Base-by-base conservation (phyloP, 2,113 vertebrate species). In the Xenus cinereus region DNA sequence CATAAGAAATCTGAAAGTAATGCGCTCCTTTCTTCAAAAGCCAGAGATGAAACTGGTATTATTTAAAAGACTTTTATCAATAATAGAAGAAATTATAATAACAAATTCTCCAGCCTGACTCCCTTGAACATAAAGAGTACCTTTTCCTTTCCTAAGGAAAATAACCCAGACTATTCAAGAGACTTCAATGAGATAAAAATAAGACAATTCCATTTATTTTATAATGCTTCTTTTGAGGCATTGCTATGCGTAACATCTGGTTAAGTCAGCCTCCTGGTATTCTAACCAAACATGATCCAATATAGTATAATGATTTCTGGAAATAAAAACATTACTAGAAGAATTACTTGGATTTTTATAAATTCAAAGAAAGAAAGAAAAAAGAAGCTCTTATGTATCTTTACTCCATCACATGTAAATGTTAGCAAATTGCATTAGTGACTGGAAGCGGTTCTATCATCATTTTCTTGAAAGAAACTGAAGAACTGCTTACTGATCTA, bases 241-340 rank as follows among this genome's bases (percentile, higher is more conserved):
- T 84, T 73, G 69, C 66, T 84, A n/a, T 85, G 14, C 7, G 6
- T 21, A 84, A 62, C 26, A 66, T 57, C 43, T 83, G 30, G 59
- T 84, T 96, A 94, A 84, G 81, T 41, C 46, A 81, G 13, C 76
- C 35, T 91, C 28, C 71, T 95, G 60, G 30, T 78, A 85, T 85
- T 91, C 37, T 93, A 96, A 91, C 22, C 45, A 73, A 95, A 84
- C 21, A 48, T 37, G 10, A 22, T 78, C 41, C 69, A 79, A 89
- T 72, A 96, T 43, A 82, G 71, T 35, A 86, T 15, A 88, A 32
- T 37, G 77, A 97, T 95, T 97, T 95, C 66, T 96, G 72, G 62
- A 66, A 97, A 86, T 78, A 81, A 90, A 97, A 87, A 51, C 32
- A 60, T 92, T 90, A 84, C 4, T 27, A 88, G 86, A 96, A 92